phyloP scores from a whole-genome alignment of 2,888 invertebrate genomes.

The Exephanes ischioxanthus region DNA sequence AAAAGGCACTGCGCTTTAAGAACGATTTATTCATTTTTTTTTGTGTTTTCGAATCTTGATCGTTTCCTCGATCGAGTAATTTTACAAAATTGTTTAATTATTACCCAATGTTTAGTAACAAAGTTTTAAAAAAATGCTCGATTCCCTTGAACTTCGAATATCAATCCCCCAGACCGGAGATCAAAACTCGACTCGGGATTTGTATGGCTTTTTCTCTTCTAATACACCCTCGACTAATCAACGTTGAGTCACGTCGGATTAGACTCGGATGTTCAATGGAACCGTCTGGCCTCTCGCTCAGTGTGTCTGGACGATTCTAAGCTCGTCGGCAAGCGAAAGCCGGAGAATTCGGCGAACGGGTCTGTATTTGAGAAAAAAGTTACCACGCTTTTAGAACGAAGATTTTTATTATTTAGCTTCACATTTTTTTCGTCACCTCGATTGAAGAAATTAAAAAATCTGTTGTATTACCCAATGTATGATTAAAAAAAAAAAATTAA shows the following conservation, averaged over 20 bases:
- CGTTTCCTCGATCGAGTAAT: neutral
- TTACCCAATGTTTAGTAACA: too few species aligned
- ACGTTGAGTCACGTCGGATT: neutral
- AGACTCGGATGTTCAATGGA: neutral
- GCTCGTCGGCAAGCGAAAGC: slow-evolving; percentile 21
- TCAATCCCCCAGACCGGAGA: neutral
- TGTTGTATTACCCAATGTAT: neutral
- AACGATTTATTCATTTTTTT: neutral
- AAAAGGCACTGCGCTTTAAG: neutral
- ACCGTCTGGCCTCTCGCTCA: slow-evolving; percentile 2
- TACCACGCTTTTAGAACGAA: neutral
- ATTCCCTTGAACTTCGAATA: neutral
- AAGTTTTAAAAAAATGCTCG: too few species aligned
- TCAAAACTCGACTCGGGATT: neutral
- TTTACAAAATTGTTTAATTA: neutral
- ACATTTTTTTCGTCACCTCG: neutral
- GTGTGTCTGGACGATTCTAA: slow-evolving; percentile 37
- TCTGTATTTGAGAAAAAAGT: neutral
- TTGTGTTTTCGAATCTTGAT: neutral
- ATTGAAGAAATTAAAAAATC: neutral
- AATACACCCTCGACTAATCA: slow-evolving; percentile 23
- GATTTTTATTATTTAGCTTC: neutral
- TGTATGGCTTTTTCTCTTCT: neutral
- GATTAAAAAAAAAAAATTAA: neutral
- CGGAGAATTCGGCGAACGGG: slow-evolving; percentile 36